Evolutionary conservation across 1,140 invertebrate species (phyloP).

Genomic region (Aleiodes sp.): DNA sequence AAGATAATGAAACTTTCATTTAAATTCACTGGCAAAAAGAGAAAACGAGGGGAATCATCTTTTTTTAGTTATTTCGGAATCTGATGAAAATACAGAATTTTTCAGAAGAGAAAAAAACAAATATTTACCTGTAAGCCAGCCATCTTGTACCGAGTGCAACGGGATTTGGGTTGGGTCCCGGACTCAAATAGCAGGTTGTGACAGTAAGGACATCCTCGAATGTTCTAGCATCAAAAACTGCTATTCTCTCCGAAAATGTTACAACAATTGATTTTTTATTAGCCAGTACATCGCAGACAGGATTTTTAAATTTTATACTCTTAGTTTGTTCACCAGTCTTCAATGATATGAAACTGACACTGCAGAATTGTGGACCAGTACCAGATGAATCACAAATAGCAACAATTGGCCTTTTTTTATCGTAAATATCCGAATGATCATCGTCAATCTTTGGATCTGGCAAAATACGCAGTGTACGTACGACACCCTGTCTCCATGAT

Average conservation of each 20-base stretch:
- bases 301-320: conserved; percentile 91
- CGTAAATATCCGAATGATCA: conserved; percentile 72
- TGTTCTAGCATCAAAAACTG: conserved; percentile 89
- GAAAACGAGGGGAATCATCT: too few relatives aligned
- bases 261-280: conserved; percentile 86
- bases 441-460: conserved; percentile 76
- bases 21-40: too few relatives aligned
- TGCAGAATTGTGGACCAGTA: conserved; percentile 84
- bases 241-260: conserved; percentile 88
- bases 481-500: conserved; percentile 88
- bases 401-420: conserved; percentile 83
- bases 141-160: conserved; percentile 86
- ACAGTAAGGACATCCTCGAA: conserved; percentile 87
- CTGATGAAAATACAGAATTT: too few relatives aligned
- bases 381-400: conserved; percentile 87
- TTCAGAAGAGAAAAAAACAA: neutral
- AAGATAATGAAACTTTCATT: too few relatives aligned
- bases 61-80: too few relatives aligned
- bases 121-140: conserved; percentile 71
- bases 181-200: conserved; percentile 89
- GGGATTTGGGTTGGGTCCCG: conserved; percentile 87
- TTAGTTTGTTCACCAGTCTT: conserved; percentile 88
- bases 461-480: conserved; percentile 83
- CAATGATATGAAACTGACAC: conserved; percentile 90
- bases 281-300: conserved; percentile 85